Evolutionary conservation across 2,888 invertebrate genomes (phyloP).

Genomic region (Kryphioiulus occultus): DNA sequence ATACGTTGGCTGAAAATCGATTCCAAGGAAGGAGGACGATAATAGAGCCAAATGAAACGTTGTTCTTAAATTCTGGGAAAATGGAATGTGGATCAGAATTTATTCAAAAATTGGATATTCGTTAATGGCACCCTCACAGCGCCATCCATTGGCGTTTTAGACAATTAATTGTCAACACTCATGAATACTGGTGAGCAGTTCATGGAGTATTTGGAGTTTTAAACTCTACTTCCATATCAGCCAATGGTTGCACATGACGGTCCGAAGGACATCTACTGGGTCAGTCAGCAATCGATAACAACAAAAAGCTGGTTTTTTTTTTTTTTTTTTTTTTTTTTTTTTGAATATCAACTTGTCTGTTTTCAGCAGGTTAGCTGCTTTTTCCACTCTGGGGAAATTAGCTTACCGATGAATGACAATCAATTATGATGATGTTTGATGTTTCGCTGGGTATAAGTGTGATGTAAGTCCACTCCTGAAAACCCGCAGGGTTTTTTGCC

Average conservation of each 20-base stretch:
- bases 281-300: not conserved
- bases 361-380: not conserved
- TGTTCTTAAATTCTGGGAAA: not conserved
- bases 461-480: not conserved
- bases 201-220: not conserved
- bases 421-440: constrained; percentile 31
- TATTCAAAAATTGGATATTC: too few relatives aligned
- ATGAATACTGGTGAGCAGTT: too few relatives aligned
- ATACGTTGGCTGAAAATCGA: not conserved
- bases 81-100: not conserved
- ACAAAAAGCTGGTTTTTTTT: too few relatives aligned
- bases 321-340: not conserved
- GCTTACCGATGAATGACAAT: constrained; percentile 26
- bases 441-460: not conserved
- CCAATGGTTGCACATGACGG: not conserved
- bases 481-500: not conserved
- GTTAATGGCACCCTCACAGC: too few relatives aligned
- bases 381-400: constrained; percentile 12
- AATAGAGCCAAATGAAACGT: constrained; percentile 4
- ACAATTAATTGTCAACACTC: too few relatives aligned
- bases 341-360: constrained; percentile 6
- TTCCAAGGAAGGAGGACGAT: not conserved
- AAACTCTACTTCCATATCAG: not conserved
- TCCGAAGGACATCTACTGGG: not conserved
- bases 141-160: too few relatives aligned